phyloP scores from a whole-genome alignment of 2,888 invertebrate species.

The Thera britannica region DNA sequence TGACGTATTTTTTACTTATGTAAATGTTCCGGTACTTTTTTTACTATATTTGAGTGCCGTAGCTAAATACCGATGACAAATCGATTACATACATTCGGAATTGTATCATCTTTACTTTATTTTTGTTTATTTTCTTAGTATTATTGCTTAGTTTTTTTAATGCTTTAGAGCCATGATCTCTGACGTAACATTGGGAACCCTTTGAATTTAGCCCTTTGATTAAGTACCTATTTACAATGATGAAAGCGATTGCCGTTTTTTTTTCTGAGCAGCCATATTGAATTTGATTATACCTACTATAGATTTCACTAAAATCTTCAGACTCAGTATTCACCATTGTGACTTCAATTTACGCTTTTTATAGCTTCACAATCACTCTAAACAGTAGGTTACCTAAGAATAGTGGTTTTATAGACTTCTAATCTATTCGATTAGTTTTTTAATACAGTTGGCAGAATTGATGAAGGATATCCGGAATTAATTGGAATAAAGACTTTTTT shows the following conservation, averaged over 20 bases:
- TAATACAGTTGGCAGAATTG: conserved; percentile 2
- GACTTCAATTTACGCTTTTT: conserved; percentile 20
- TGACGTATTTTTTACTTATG: neutral
- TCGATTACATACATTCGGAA: neutral
- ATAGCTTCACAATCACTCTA: conserved; percentile 16
- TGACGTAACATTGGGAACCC: too few species aligned
- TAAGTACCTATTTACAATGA: too few species aligned
- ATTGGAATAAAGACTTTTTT: conserved; percentile 22
- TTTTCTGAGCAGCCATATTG: too few species aligned
- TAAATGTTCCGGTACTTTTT: neutral
- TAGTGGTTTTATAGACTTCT: conserved; percentile 21
- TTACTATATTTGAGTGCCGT: neutral
- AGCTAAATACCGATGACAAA: neutral
- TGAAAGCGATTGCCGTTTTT: too few species aligned
- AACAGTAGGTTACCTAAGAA: neutral
- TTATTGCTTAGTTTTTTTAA: too few species aligned
- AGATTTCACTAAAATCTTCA: neutral
- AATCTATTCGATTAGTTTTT: conserved; percentile 24
- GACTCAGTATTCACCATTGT: conserved; percentile 1
- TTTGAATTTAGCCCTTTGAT: too few species aligned
- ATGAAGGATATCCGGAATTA: conserved; percentile 25
- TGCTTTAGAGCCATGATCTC: too few species aligned
- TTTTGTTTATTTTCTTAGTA: neutral
- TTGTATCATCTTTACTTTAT: neutral
- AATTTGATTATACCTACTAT: neutral